phyloP scores from a whole-genome alignment of 2,113 vertebrate species.

The Clarias macrocephalus region DNA sequence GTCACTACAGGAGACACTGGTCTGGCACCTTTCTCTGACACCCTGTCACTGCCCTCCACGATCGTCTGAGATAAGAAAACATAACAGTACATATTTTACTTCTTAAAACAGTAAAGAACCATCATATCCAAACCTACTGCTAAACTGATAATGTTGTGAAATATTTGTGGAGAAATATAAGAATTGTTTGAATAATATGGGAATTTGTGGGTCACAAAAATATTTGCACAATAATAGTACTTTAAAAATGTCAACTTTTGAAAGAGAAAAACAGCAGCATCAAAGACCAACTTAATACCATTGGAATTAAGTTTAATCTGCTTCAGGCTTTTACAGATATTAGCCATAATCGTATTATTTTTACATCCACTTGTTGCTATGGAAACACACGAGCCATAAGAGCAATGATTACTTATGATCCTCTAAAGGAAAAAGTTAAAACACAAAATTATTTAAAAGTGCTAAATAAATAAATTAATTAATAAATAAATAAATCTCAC shows the following conservation, averaged over 20 bases:
- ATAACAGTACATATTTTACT: neutral
- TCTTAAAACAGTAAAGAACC: neutral
- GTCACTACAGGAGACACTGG: slow-evolving; percentile 27
- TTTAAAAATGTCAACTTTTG: neutral
- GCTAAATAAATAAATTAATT: neutral
- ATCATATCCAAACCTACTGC: neutral
- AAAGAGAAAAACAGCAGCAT: slow-evolving; percentile 4
- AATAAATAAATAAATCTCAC: neutral
- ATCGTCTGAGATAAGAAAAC: slow-evolving; percentile 55
- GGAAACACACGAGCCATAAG: neutral
- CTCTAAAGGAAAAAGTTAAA: neutral
- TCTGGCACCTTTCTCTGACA: slow-evolving; percentile 59
- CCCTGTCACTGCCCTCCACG: slow-evolving; percentile 64
- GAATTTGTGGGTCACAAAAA: neutral
- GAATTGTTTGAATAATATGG: neutral
- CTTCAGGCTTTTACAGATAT: slow-evolving; percentile 4
- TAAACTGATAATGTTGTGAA: neutral
- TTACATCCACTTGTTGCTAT: slow-evolving; percentile 19
- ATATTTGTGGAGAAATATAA: neutral
- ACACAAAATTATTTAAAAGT: neutral
- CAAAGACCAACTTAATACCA: slow-evolving; percentile 6
- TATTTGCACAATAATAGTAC: too few species aligned
- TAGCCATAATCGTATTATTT: slow-evolving; percentile 20
- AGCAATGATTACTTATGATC: neutral
- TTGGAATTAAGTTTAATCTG: slow-evolving; percentile 15